Conservation (phyloP, 1,140 invertebrate genomes). For the Drosophila fuyamai region DNA sequence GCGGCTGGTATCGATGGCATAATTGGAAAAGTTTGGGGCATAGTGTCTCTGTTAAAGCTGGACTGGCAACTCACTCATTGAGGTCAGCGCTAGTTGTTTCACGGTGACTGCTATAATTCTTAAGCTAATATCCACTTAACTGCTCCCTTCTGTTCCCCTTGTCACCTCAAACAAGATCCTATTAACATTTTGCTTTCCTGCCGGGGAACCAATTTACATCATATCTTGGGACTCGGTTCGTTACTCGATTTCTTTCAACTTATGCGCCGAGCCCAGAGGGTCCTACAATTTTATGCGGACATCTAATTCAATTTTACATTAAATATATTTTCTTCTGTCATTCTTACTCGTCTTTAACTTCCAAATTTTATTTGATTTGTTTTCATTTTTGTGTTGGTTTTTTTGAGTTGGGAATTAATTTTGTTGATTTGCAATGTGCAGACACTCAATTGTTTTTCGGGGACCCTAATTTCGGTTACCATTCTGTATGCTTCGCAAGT, state of each 20-base stretch:
- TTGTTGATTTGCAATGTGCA: conserved; percentile 32
- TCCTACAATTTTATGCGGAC: conserved; percentile 62
- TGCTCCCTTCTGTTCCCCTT: not conserved
- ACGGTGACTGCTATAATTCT: conserved; percentile 23
- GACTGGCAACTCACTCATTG: conserved; percentile 46
- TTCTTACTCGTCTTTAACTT: conserved; percentile 18
- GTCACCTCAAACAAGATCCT: conserved; percentile 7
- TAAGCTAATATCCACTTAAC: conserved; percentile 24
- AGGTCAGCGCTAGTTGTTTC: conserved; percentile 22
- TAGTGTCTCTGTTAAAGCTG: conserved; percentile 8
- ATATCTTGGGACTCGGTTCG: not conserved
- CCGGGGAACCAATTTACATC: not conserved
- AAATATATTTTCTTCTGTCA: conserved; percentile 55
- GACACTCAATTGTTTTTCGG: not conserved
- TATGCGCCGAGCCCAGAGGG: conserved; percentile 32
- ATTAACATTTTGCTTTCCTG: conserved; percentile 22
- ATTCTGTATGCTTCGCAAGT: too few relatives aligned
- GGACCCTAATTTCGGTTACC: conserved; percentile 1
- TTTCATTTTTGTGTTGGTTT: conserved; percentile 34
- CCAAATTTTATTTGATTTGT: conserved; percentile 66
- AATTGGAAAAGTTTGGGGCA: conserved; percentile 64
- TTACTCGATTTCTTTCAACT: conserved; percentile 5
- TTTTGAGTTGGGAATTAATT: conserved; percentile 22
- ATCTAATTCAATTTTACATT: conserved; percentile 73
- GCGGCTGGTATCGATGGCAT: conserved; percentile 33